Percentiles rank a stretch among this genome's conserved stretches.
Evolutionary conservation across 2,113 vertebrate species (phyloP).

Genomic region (Oostethus manadensis): DNA sequence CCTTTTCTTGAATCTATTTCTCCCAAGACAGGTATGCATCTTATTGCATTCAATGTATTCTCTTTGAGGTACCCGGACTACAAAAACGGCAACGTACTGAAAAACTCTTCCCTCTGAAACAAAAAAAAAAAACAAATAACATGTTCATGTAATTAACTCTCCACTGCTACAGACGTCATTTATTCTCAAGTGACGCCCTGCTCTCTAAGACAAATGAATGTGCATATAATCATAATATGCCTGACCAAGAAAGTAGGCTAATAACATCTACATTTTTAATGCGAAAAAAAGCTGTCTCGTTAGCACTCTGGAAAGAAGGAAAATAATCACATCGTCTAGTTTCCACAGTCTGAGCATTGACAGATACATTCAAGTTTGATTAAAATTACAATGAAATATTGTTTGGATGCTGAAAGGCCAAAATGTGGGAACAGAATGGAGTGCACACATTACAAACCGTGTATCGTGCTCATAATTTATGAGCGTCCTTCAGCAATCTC

Average conservation of each 20-base stretch:
- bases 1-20: slow-evolving; percentile 14
- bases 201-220: slow-evolving; percentile 13
- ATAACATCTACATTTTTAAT: slow-evolving; percentile 52
- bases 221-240: slow-evolving; percentile 27
- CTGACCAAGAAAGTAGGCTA: slow-evolving; percentile 31
- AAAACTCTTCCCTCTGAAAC: background rate
- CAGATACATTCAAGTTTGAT: slow-evolving; percentile 11
- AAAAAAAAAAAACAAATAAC: background rate
- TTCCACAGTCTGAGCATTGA: slow-evolving; percentile 11
- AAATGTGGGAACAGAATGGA: background rate
- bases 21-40: slow-evolving; percentile 6
- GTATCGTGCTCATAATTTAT: slow-evolving; percentile 14
- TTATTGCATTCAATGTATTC: background rate
- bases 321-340: slow-evolving; percentile 10
- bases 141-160: slow-evolving; percentile 21
- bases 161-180: slow-evolving; percentile 4
- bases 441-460: background rate
- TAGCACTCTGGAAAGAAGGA: slow-evolving; percentile 9
- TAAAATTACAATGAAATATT: background rate
- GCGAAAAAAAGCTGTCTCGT: slow-evolving; percentile 18
- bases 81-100: slow-evolving; percentile 4
- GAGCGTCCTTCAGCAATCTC: slow-evolving; percentile 25
- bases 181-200: slow-evolving; percentile 6
- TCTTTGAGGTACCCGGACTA: slow-evolving; percentile 8
- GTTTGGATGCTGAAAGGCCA: slow-evolving; percentile 10